Evolutionary conservation across 2,113 vertebrate species (phyloP).

Genomic region (Cyanistes caeruleus): DNA sequence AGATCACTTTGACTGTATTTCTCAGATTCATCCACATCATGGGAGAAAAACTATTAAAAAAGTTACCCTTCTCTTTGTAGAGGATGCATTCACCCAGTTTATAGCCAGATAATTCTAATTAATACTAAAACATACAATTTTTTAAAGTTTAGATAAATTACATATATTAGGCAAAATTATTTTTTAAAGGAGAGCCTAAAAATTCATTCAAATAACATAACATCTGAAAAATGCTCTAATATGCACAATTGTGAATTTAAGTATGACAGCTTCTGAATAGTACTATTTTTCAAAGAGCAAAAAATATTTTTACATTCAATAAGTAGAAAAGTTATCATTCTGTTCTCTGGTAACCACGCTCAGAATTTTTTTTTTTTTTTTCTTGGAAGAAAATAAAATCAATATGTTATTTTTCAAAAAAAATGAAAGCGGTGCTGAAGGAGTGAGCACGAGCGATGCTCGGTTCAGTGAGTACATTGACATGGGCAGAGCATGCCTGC

Average conservation of each 20-base stretch:
- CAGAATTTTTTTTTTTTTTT: background rate
- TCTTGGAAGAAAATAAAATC: slow-evolving; percentile 36
- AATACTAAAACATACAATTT: background rate
- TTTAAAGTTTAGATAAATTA: background rate
- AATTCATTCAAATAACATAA: background rate
- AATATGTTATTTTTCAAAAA: background rate
- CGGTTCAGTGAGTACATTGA: slow-evolving; percentile 18
- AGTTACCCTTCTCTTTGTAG: background rate
- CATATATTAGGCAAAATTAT: background rate
- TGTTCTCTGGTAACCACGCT: background rate
- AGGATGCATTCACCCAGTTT: background rate
- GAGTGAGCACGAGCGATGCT: background rate
- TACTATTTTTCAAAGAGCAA: background rate
- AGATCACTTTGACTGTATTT: background rate
- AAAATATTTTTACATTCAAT: background rate
- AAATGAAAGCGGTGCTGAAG: background rate
- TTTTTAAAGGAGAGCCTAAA: background rate
- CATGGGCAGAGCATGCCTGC: background rate
- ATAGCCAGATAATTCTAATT: background rate
- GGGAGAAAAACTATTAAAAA: background rate
- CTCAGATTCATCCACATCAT: background rate
- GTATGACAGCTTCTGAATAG: background rate
- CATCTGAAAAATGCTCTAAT: background rate
- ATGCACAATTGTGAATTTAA: background rate
- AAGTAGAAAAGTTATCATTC: background rate